Evolutionary conservation across 2,888 invertebrate species (phyloP).

Genomic region (Kuschelorhynchus macadamiae): DNA sequence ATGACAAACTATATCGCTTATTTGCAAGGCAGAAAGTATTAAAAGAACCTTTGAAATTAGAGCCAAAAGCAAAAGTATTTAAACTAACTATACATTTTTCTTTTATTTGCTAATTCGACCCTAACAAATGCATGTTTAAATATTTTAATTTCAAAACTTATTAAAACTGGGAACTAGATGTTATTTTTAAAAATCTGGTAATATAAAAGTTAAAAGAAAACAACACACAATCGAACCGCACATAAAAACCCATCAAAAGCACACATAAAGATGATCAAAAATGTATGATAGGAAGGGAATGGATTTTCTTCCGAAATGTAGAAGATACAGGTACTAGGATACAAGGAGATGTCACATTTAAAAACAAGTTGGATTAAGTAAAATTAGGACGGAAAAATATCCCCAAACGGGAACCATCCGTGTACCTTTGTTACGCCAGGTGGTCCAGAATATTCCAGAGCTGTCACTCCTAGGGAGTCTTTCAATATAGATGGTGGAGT

Average conservation of each 20-base stretch:
- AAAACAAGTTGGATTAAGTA: slow-evolving; percentile 8
- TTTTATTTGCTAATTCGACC: too few relatives aligned
- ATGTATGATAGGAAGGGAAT: slow-evolving; percentile 27
- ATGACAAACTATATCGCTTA: too few relatives aligned
- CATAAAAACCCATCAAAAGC: not conserved
- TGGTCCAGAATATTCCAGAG: slow-evolving; percentile 72
- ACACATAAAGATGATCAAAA: not conserved
- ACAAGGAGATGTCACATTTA: slow-evolving; percentile 16
- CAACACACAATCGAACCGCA: too few relatives aligned
- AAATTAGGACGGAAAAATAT: slow-evolving; percentile 60
- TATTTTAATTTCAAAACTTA: too few relatives aligned
- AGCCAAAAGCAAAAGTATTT: too few relatives aligned
- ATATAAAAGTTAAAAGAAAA: too few relatives aligned
- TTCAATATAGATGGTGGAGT: slow-evolving; percentile 92
- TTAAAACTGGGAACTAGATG: too few relatives aligned
- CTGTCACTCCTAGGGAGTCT: slow-evolving; percentile 80
- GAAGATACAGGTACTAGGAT: slow-evolving; percentile 26
- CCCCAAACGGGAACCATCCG: slow-evolving; percentile 67
- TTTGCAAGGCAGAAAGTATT: too few relatives aligned
- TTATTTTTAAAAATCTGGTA: too few relatives aligned
- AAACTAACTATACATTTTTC: too few relatives aligned
- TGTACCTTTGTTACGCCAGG: slow-evolving; percentile 67
- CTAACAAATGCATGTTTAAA: too few relatives aligned
- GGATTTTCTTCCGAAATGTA: slow-evolving; percentile 38
- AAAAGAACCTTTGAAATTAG: too few relatives aligned